Base-by-base conservation (phyloP, 2,888 invertebrate genomes). In the Notodonta ziczac region DNA sequence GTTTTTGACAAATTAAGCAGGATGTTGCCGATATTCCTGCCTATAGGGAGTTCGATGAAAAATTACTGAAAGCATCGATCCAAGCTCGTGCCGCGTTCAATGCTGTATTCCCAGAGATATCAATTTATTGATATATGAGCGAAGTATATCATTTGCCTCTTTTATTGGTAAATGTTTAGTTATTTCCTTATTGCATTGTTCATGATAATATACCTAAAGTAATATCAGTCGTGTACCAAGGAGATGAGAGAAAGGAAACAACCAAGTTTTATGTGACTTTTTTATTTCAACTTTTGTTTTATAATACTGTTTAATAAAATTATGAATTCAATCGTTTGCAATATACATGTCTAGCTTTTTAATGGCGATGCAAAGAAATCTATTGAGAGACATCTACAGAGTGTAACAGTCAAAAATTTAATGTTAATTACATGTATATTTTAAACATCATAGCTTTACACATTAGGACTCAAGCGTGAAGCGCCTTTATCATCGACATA, bases 1-100 rank as follows among this genome's bases (percentile, higher is more conserved):
- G 77, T 53, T 72, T 54, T 57, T 57, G 70, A 77, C 73, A 79
- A 79, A 79, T 77, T 73, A 81, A 72, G 69, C 70, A 67, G 56
- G 61, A 73, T 67, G 63, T 35, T 74, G 67, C 73, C 77, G 73
- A 69, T 73, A 67, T 63, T 65, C 62, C 46, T 70, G 42, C 66
- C 59, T 58, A 63, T 62, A 59, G 51, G 46, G 53, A 60, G 52
- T 52, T 48, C 32, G 59, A 65, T 76, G 71, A 74, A 69, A 70
- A 67, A 74, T 73, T 44, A 68, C 56, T 58, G 16, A 57, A 52
- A 52, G 50, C 44, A 60, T 59, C 35, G n/a, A n/a, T 46, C 13
- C n/a, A 57, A 56, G 53, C 54, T 46, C 42, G 16, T 14, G 44
- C 14, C 54, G 32, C 46, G 53, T 14, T 14, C 14, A 14, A n/a